phyloP scores from a whole-genome alignment of 2,113 vertebrate genomes.

The Callorhinus ursinus region DNA sequence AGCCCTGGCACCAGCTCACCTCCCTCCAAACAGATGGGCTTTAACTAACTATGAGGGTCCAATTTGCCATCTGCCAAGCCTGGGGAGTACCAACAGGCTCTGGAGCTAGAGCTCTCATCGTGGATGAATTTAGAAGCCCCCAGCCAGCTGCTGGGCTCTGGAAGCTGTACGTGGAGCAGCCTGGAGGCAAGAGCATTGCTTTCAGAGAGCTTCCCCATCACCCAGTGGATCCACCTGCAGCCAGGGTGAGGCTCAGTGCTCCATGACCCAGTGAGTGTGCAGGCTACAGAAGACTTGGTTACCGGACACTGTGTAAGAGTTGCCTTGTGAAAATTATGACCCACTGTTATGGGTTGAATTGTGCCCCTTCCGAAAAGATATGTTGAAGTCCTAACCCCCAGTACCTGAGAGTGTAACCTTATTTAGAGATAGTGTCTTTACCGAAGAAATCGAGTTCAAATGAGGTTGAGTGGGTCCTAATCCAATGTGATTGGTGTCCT shows the following conservation, averaged over 20 bases:
- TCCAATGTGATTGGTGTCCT: neutral
- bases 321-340: neutral
- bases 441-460: neutral
- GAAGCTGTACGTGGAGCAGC: neutral
- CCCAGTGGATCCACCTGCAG: too few species aligned
- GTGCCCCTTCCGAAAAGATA: neutral
- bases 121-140: neutral
- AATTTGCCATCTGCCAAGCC: slow-evolving; percentile 38
- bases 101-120: neutral
- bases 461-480: neutral
- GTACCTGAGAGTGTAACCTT: neutral
- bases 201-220: neutral
- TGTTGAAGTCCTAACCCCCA: neutral
- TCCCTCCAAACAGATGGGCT: neutral
- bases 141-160: neutral
- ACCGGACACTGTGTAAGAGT: neutral
- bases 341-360: neutral
- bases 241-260: neutral
- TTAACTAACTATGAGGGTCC: neutral
- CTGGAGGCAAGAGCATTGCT: neutral
- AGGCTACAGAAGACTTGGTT: accelerated
- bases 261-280: accelerated
- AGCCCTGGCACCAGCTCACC: slow-evolving; percentile 30
- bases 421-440: neutral
- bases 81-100: neutral